These are phyloP conservation scores for Dinomys branickii DNA, from an alignment of 2,113 vertebrate species.

Conservation along the genomic window DNA sequence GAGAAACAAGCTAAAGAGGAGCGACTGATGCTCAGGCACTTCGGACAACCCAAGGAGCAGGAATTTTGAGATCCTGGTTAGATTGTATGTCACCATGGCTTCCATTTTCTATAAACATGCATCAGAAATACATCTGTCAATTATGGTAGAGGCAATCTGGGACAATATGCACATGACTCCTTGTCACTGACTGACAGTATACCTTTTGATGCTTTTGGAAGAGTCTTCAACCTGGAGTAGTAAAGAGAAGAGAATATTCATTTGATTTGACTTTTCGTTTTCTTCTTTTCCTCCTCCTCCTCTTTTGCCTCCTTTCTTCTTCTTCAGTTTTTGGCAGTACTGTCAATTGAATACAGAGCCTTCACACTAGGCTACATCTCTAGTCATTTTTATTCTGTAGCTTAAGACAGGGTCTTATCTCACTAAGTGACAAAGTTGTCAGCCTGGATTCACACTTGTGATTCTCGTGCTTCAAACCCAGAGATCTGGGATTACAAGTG, in stretches of 20 bases:
- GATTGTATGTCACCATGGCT: neutral
- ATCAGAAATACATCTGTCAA: neutral
- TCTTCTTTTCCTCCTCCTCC: no score
- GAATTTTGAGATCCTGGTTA: constrained; percentile 2
- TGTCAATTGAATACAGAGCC: no score
- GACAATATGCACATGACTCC: neutral
- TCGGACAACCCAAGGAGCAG: constrained; percentile 62
- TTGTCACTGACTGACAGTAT: neutral
- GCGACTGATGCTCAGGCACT: neutral
- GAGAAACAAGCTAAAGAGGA: neutral
- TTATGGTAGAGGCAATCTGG: neutral
- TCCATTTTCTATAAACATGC: neutral
- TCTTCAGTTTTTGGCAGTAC: no score
- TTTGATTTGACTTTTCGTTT: no score
- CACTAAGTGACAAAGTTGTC: no score
- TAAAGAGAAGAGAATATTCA: neutral
- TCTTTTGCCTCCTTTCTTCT: no score
- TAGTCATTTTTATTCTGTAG: no score
- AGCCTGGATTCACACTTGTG: no score
- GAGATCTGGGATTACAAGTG: no score
- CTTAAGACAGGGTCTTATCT: no score
- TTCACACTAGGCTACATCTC: no score
- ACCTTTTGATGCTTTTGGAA: neutral
- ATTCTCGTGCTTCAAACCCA: no score
- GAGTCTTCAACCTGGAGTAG: neutral